Conservation (phyloP, 2,888 invertebrate genomes). For the Drosophila meridiana region DNA sequence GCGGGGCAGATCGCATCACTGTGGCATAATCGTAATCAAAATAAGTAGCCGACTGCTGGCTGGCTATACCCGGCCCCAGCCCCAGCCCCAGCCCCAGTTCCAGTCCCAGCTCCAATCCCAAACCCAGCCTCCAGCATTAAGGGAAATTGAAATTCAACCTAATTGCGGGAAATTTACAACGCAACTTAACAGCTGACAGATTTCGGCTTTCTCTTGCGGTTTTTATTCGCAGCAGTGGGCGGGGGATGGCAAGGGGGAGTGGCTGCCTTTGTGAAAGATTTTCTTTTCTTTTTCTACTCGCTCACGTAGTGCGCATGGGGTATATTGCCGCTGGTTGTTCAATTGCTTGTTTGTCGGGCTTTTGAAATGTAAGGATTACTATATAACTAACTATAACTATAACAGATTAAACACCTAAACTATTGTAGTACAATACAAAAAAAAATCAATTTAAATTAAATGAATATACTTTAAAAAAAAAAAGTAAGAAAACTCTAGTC, state of each 20-base stretch:
- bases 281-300: not conserved
- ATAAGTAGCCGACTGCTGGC: conserved; percentile 59
- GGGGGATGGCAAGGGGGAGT: not conserved
- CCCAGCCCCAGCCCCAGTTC: not conserved
- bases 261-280: conserved; percentile 30
- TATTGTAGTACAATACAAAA: no score
- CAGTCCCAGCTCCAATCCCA: not conserved
- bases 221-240: conserved; percentile 30
- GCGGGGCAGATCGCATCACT: conserved; percentile 23
- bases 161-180: conserved; percentile 83
- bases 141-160: conserved; percentile 84
- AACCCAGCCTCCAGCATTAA: conserved; percentile 4
- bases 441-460: no score
- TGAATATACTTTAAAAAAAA: no score
- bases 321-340: not conserved
- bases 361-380: no score
- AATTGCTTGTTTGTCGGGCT: no score
- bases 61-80: not conserved
- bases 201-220: conserved; percentile 48
- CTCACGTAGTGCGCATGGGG: not conserved
- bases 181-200: conserved; percentile 75
- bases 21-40: conserved; percentile 69
- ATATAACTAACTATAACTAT: no score
- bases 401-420: no score
- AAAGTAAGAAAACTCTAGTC: no score